Percentiles rank a stretch among this genome's conserved stretches.
Evolutionary conservation across 2,888 invertebrate species (phyloP).

Genomic region (Poecilobothrus nobilitatus): DNA sequence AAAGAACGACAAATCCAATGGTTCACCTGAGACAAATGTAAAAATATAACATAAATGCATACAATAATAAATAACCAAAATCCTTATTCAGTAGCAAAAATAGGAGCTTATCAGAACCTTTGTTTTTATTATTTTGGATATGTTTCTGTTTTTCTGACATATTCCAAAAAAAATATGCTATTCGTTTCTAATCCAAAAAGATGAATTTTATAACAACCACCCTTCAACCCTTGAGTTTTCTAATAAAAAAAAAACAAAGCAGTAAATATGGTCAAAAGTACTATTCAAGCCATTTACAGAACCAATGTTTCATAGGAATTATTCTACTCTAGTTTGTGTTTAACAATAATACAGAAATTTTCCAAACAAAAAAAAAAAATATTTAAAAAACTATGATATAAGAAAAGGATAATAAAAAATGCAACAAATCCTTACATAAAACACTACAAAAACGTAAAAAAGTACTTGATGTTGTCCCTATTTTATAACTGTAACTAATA

Average conservation of each 20-base stretch:
- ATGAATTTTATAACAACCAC: background rate
- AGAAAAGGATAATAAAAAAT: background rate
- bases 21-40: background rate
- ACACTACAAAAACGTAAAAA: background rate
- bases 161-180: background rate
- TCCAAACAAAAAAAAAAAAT: no score
- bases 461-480: background rate
- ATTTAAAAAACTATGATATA: background rate
- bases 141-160: background rate
- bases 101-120: background rate
- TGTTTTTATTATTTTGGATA: background rate
- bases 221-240: no score
- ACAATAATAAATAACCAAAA: background rate
- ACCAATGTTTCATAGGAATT: no score
- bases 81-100: background rate
- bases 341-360: no score
- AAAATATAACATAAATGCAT: no score
- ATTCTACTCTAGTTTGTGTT: no score
- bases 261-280: background rate
- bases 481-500: background rate
- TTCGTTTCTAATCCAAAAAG: background rate
- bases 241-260: no score
- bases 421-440: background rate
- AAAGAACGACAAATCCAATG: background rate
- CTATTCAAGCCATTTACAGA: background rate